These are phyloP conservation scores for Calliopsis andreniformis DNA, from an alignment of 1,140 invertebrate genomes.

Conservation along the genomic window DNA sequence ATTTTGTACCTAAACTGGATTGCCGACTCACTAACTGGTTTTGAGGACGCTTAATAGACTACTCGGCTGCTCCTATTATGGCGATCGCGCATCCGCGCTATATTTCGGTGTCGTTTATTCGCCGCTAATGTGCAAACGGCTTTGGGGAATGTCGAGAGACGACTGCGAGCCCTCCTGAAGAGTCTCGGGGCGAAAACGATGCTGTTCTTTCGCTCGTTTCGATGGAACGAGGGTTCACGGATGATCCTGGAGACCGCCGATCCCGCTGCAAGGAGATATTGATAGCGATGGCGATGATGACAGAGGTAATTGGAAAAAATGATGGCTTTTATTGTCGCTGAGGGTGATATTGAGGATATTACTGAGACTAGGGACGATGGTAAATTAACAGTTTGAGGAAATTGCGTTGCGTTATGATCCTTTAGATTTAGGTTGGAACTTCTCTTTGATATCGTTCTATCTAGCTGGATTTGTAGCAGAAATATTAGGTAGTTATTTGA, in stretches of 20 bases:
- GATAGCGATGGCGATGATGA: background rate
- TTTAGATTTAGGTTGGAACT: no score
- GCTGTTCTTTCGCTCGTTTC: background rate
- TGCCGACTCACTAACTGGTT: constrained; percentile 81
- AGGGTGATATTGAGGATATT: no score
- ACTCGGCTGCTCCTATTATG: constrained; percentile 77
- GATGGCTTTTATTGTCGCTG: background rate
- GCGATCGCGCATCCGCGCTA: constrained; percentile 66
- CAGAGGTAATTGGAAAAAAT: background rate
- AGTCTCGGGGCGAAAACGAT: no score
- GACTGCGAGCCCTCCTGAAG: background rate
- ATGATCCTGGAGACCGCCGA: background rate
- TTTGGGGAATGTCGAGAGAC: constrained; percentile 34
- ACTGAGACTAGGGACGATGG: background rate
- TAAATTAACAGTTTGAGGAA: background rate
- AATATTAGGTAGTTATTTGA: no score
- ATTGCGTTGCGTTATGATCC: background rate
- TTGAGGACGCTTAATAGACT: constrained; percentile 81
- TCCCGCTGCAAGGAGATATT: background rate
- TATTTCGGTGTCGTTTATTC: constrained; percentile 70
- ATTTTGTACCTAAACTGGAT: constrained; percentile 83
- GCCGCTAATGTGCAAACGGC: constrained; percentile 66
- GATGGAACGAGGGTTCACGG: background rate
- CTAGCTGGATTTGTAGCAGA: no score
- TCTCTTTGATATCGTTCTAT: no score